Percentiles rank a stretch among this genome's conserved stretches.
Evolutionary conservation across 2,888 invertebrate species (phyloP).

Genomic region (Helicoverpa assulta): DNA sequence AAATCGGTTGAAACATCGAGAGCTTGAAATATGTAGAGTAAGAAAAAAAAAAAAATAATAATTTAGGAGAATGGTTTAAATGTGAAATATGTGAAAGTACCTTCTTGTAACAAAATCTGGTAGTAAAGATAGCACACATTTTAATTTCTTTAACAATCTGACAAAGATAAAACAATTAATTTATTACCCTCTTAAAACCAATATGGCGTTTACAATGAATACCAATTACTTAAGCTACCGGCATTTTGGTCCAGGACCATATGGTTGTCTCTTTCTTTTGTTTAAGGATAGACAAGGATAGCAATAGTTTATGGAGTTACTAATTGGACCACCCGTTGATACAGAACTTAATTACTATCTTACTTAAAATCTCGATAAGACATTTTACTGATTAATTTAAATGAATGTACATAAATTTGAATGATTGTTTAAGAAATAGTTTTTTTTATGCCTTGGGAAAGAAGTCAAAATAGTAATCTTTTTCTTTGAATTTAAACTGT

Average conservation of each 20-base stretch:
- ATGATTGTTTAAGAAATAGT: conserved; percentile 28
- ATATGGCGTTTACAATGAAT: conserved; percentile 67
- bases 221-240: conserved; percentile 72
- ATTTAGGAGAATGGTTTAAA: too few species aligned
- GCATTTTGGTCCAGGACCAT: conserved; percentile 37
- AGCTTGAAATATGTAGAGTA: too few species aligned
- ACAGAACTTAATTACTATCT: conserved; percentile 61
- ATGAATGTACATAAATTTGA: conserved; percentile 47
- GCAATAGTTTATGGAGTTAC: conserved; percentile 60
- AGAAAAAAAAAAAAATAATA: too few species aligned
- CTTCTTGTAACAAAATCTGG: neutral
- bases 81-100: too few species aligned
- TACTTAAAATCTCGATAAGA: conserved; percentile 54
- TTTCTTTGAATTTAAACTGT: too few species aligned
- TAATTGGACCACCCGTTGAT: conserved; percentile 79
- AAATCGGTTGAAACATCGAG: too few species aligned
- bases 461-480: neutral
- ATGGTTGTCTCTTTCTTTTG: conserved; percentile 54
- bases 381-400: conserved; percentile 57
- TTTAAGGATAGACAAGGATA: conserved; percentile 42
- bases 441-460: conserved; percentile 3
- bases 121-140: conserved; percentile 5
- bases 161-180: conserved; percentile 43
- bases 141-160: conserved; percentile 15
- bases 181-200: conserved; percentile 51